phyloP scores from a whole-genome alignment of 2,113 vertebrate genomes.

The Chlorodrepanis virens region DNA sequence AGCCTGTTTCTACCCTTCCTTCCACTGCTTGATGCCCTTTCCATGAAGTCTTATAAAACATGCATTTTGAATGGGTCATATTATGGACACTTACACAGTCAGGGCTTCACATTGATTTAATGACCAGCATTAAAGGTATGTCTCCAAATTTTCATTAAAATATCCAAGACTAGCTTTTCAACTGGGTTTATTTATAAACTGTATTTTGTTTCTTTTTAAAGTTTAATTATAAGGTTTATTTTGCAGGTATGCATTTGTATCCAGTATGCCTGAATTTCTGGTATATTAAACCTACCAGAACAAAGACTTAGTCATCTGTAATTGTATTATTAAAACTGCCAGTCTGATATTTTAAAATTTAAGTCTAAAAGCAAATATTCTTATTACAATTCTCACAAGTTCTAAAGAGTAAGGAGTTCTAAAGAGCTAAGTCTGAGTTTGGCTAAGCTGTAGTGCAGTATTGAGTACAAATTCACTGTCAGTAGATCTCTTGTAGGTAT shows the following conservation, averaged over 20 bases:
- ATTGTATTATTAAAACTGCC: not conserved
- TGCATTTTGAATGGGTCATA: not conserved
- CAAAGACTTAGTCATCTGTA: not conserved
- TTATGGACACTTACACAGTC: not conserved
- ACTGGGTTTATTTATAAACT: not conserved
- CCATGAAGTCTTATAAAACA: not conserved
- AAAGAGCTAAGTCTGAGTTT: not conserved
- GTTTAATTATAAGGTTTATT: not conserved
- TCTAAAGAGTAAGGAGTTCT: not conserved
- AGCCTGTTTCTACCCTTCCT: not conserved
- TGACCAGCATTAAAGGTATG: not conserved
- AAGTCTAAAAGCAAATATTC: not conserved
- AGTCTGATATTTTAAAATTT: not conserved
- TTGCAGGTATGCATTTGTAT: not conserved
- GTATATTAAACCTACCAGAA: not conserved
- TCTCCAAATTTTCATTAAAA: not conserved
- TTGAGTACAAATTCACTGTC: not conserved
- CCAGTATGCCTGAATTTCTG: not conserved
- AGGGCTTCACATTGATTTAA: not conserved
- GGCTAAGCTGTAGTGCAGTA: not conserved
- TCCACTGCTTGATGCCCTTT: not conserved
- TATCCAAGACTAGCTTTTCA: not conserved
- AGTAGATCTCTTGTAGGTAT: not conserved
- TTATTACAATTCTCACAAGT: not conserved
- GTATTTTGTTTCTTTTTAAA: too few relatives aligned